Evolutionary conservation across 2,797 vertebrate species (phyloP).

Genomic region (Mycteria americana): DNA sequence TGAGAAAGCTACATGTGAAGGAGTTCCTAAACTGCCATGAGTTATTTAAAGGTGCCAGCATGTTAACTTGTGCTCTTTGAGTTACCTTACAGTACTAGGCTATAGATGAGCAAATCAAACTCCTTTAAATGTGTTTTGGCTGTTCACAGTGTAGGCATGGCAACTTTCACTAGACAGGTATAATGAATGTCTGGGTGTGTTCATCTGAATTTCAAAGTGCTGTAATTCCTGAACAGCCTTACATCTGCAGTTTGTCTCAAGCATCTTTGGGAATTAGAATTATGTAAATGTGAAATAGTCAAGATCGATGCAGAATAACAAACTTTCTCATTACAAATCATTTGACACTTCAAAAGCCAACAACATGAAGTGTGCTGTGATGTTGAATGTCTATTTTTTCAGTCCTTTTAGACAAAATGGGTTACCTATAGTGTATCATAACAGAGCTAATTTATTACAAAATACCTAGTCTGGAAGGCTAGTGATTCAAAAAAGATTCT

Average conservation of each 20-base stretch:
- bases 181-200: slow-evolving; percentile 32
- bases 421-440: background rate
- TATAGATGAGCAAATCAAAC: background rate
- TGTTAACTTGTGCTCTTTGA: background rate
- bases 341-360: slow-evolving; percentile 29
- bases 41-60: background rate
- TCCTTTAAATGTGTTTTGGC: background rate
- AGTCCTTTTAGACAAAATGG: background rate
- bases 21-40: background rate
- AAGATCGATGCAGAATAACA: background rate
- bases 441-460: background rate
- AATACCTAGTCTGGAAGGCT: background rate
- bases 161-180: background rate
- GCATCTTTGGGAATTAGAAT: slow-evolving; percentile 42
- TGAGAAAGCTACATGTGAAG: background rate
- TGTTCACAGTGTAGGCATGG: background rate
- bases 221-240: background rate
- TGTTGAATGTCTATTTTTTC: background rate
- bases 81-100: background rate
- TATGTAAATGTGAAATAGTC: slow-evolving; percentile 23
- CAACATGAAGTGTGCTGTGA: background rate
- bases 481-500: background rate
- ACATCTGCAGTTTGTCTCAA: slow-evolving; percentile 29
- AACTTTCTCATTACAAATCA: background rate
- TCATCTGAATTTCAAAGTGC: slow-evolving; percentile 56